Evolutionary conservation across 23 tunicate genomes (phyloP), one percentile per base, ranked within the genome.

Genomic region (Aplidium turbinatum): DNA sequence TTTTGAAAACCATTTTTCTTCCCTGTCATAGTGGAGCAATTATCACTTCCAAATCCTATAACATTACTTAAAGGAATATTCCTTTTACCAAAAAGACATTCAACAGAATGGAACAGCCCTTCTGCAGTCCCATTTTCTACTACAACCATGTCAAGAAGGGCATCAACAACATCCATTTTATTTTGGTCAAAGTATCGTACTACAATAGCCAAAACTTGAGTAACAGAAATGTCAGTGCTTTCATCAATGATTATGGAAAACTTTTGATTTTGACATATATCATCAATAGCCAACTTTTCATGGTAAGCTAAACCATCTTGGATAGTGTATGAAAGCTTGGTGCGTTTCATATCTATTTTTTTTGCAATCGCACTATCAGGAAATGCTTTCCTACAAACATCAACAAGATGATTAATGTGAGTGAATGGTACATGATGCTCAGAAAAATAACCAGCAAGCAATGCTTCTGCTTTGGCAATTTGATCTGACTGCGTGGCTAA

Each of bases 171-270:
- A 4, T 58, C 30, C 30, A 3, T 2, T 19, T 24, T 4, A 26
- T 11, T 58, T 6, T 21, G 2, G 35, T 64, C 71, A 64, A 30
- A 64, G 46, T 64, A 62, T 29, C 69, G 38, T 30, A 62, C 23
- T 25, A 64, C 20, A 36, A 64, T 64, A 54, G 61, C 61, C 21
- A 54, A 54, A 54, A 54, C 61, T 36, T 58, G 66, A 25, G 32
- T 58, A 29, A 58, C 33, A 25, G 66, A 58, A 58, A 29, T 29
- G 4, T 58, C 69, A 30, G 69, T 62, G 69, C 69, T 62, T 47
- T 64, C 47, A 18, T 64, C 46, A 31, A 64, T 32, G 19, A 64
- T 35, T 33, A 64, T 29, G 2, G 71, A 64, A 64, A 7, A 36
- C 71, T 36, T 32, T 35, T 36, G 42, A 7, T 21, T 7, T 25